Percentiles rank a stretch among this genome's conserved stretches.
Conservation (phyloP, 2,797 vertebrate species). For the Channa striata region DNA sequence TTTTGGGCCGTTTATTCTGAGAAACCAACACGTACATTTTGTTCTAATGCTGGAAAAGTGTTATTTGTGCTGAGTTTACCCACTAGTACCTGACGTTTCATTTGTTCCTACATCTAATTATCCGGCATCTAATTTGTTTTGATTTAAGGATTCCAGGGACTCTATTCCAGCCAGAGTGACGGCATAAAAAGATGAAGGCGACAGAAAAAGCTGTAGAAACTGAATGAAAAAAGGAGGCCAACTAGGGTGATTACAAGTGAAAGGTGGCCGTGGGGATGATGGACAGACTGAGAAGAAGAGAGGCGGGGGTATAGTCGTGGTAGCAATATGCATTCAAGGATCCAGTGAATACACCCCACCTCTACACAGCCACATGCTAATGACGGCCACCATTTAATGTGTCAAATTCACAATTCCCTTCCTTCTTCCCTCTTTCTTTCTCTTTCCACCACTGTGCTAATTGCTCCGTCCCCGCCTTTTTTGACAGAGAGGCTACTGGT, state of each 20-base stretch:
- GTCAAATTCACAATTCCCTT: constrained; percentile 81
- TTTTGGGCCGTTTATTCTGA: constrained; percentile 8
- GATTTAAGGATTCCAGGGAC: constrained; percentile 59
- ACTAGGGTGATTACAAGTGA: constrained; percentile 73
- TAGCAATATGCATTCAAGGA: constrained; percentile 76
- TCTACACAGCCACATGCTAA: constrained; percentile 84
- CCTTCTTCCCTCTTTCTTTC: constrained; percentile 63
- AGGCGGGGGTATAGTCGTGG: constrained; percentile 52
- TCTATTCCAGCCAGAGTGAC: constrained; percentile 47
- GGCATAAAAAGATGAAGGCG: constrained; percentile 73
- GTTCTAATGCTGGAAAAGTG: constrained; percentile 28
- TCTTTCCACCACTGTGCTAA: constrained; percentile 75
- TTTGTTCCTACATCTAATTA: constrained; percentile 69
- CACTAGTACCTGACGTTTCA: constrained; percentile 46
- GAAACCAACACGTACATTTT: constrained; percentile 20
- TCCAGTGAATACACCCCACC: constrained; percentile 72
- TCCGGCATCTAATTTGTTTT: constrained; percentile 71
- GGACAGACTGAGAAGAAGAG: constrained; percentile 64
- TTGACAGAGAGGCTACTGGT: constrained; percentile 79
- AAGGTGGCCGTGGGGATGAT: constrained; percentile 74
- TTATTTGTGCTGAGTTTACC: constrained; percentile 28
- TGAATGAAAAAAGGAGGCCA: constrained; percentile 60
- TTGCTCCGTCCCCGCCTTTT: constrained; percentile 80
- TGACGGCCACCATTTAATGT: constrained; percentile 82
- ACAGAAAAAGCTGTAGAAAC: constrained; percentile 69